phyloP scores from a whole-genome alignment of 2,797 vertebrate genomes.

The Manis pentadactyla region DNA sequence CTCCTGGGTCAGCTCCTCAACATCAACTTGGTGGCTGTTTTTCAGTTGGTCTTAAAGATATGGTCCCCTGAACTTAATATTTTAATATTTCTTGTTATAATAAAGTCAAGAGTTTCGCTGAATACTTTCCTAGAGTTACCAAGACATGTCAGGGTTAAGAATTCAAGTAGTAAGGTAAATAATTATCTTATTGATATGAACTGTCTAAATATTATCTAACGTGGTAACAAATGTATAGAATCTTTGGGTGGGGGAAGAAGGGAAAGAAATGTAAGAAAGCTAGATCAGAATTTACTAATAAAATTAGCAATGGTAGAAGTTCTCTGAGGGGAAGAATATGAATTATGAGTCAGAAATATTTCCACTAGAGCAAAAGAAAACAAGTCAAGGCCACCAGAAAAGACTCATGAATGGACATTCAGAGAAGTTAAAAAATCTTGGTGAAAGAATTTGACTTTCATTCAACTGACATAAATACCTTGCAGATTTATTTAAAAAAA shows the following conservation, averaged over 20 bases:
- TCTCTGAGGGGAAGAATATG: neutral
- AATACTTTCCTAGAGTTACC: neutral
- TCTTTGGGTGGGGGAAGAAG: neutral
- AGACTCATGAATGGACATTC: neutral
- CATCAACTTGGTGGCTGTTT: neutral
- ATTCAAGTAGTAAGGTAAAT: neutral
- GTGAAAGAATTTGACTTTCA: neutral
- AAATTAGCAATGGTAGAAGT: neutral
- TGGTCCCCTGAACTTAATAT: neutral
- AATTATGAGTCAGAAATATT: neutral
- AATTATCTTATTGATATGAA: neutral
- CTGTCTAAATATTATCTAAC: neutral
- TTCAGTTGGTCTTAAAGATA: neutral
- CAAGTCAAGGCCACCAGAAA: neutral
- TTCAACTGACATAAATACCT: neutral
- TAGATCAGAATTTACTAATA: neutral
- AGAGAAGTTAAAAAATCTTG: neutral
- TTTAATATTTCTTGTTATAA: neutral
- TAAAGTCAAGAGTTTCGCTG: neutral
- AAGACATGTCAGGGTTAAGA: neutral
- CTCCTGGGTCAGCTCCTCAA: neutral
- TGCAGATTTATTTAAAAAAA: neutral
- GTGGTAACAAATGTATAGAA: neutral
- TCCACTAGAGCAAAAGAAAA: neutral
- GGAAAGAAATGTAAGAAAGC: neutral